Base-by-base conservation (phyloP, 1,140 invertebrate genomes). In the Heliothis virescens region DNA sequence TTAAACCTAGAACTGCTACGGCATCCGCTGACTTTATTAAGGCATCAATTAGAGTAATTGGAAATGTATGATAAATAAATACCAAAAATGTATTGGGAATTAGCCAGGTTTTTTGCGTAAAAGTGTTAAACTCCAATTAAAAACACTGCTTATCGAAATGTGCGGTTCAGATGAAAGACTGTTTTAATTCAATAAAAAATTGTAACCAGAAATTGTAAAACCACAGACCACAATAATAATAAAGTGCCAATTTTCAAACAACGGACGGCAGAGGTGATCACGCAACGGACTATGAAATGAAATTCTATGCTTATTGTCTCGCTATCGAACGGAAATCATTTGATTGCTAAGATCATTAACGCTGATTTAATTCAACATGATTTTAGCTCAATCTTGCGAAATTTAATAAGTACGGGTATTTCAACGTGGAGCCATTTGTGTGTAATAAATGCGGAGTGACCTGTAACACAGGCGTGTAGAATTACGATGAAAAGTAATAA, bases 331-430 rank as follows among this genome's bases (percentile, higher is more conserved):
- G 29, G 62, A 69, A 52, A 69, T 21, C 48, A 69, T 69, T 69
- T 69, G 65, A 52, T 69, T 52, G 15, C 65, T 48, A 62, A 52
- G 48, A 50, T 69, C 65, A 69, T 69, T 69, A 69, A 69, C 48
- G 13, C 18, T 69, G 65, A 69, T 69, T 69, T 69, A 69, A 53
- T 65, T 16, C 34, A 47, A 65, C 62, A 69, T 69, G 65, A 53
- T 69, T 69, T 69, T 69, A 16, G 47, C 47, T 26, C 11, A 69
- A 69, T 69, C 65, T 69, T 69, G 48, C 34, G 65, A 52, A 69
- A 69, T 69, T 69, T 11, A 52, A 52, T 12, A 50, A 52, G 5
- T 65, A 16, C 55, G 18, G 16, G 55, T 57, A 65, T 69, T 52
- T 69, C 47, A 69, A 69, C 47, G 21, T 18, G 65, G 26, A 50